These are phyloP conservation scores for Sitodiplosis mosellana DNA, from an alignment of 1,140 invertebrate species.

Conservation along the genomic window DNA sequence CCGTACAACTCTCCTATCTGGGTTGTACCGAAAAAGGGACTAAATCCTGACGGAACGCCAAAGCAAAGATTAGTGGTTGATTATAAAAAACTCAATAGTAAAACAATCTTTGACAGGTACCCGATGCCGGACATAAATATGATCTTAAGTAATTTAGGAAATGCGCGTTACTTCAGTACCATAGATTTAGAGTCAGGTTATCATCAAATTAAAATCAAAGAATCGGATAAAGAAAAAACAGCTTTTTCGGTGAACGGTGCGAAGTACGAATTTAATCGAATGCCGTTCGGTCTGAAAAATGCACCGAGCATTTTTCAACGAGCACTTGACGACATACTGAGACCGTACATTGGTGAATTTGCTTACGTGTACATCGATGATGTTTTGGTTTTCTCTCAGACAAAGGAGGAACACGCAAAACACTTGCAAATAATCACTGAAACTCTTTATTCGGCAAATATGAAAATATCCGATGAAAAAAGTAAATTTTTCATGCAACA, in stretches of 20 bases:
- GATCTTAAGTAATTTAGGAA: constrained; percentile 17
- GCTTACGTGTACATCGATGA: constrained; percentile 17
- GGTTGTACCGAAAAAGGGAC: constrained; percentile 11
- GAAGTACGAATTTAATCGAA: constrained; percentile 20
- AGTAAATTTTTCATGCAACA: constrained; percentile 21
- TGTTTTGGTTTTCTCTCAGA: not conserved
- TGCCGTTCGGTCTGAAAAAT: constrained; percentile 26
- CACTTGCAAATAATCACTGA: too few species aligned
- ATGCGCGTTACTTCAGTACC: constrained; percentile 17
- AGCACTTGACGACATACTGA: constrained; percentile 22
- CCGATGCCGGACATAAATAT: constrained; percentile 33
- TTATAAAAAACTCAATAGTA: constrained; percentile 18
- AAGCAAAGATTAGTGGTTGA: constrained; percentile 20
- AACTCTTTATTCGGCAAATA: too few species aligned
- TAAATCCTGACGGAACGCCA: constrained; percentile 7
- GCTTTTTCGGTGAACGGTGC: constrained; percentile 22
- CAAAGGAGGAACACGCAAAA: too few species aligned
- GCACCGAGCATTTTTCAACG: constrained; percentile 25
- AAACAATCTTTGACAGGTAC: constrained; percentile 20
- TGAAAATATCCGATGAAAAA: constrained; percentile 28
- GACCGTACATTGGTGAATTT: constrained; percentile 9
- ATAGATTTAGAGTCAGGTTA: constrained; percentile 28
- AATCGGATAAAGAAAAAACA: constrained; percentile 24
- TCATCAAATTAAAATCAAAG: constrained; percentile 28
- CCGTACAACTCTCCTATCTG: constrained; percentile 9